Evolutionary conservation across 2,888 invertebrate genomes (phyloP).

Genomic region (Conchocele bisecta): DNA sequence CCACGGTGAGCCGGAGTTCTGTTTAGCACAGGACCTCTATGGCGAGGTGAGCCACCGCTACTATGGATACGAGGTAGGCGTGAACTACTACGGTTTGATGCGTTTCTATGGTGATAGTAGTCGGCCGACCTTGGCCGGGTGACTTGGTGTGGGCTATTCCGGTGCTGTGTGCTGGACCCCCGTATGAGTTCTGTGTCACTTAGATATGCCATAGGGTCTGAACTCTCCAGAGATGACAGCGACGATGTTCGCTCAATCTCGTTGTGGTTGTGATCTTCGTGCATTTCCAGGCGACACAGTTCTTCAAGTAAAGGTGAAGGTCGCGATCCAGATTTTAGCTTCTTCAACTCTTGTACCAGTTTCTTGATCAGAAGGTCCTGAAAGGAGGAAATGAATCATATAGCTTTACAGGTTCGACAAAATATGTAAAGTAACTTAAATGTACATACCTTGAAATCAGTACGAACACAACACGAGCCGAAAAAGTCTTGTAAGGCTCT

Average conservation of each 20-base stretch:
- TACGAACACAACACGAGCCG: too few species aligned
- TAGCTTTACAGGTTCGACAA: not conserved
- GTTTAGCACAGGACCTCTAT: constrained; percentile 14
- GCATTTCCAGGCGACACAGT: constrained; percentile 63
- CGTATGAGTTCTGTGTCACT: constrained; percentile 56
- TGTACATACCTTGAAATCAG: too few species aligned
- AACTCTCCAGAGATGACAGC: constrained; percentile 63
- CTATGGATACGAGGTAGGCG: constrained; percentile 39
- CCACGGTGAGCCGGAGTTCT: not conserved
- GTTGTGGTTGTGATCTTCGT: constrained; percentile 69
- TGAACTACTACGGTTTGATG: constrained; percentile 42
- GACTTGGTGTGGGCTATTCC: constrained; percentile 17
- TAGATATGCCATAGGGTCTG: constrained; percentile 46
- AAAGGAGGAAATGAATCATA: not conserved
- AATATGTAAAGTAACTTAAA: too few species aligned
- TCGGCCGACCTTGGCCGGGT: constrained; percentile 55
- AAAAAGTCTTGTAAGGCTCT: too few species aligned
- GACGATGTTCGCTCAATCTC: constrained; percentile 59
- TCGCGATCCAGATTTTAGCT: constrained; percentile 61
- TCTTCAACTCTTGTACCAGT: constrained; percentile 67
- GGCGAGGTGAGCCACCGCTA: constrained; percentile 16
- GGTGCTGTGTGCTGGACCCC: constrained; percentile 37
- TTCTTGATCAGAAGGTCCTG: constrained; percentile 75
- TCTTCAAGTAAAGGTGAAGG: constrained; percentile 69
- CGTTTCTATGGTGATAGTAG: constrained; percentile 36